Base-by-base conservation (phyloP, 2,888 invertebrate genomes). In the Ditula angustiorana region DNA sequence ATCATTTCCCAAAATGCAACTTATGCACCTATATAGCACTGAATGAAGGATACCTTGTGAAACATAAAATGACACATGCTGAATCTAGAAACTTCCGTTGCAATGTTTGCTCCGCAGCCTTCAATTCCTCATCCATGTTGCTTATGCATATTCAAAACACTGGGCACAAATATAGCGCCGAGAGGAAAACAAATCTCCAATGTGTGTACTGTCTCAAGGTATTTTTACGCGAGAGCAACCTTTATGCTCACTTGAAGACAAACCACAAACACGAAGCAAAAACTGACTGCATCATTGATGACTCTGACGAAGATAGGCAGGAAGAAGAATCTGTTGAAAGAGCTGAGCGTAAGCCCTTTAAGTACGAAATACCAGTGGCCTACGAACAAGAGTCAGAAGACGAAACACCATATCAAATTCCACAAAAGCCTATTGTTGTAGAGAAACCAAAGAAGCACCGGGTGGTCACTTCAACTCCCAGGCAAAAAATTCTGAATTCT, bases 1-100 rank as follows among this genome's bases (percentile, higher is more conserved):
- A 95, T 80, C 92, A 93, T 61, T 97, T 97, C 79, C 97, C 97
- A 0, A 96, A 96, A 81, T 98, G 98, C 82, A 94, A 95, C 65
- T 87, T 94, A 55, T 98, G 98, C 79, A 94, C 94, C 30, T 96
- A 96, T 80, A 93, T 97, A 49, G 97, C 96, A 16, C 82, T 97
- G n/a, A 96, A 95, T 67, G 95, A 96, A 76, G 93, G 93, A 2
- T 90, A 95, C n/a, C 88, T 97, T 44, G 91, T 94, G 0, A 95
- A 95, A 77, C 97, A 98, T 81, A 95, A 95, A 78, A 86, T 94
- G 62, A 94, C 94, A 60, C 96, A 96, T 78, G 79, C 87, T 59
- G 93, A 94, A 46, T 70, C 79, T 11, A 81, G 79, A 69, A 90
- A 87, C 58, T 89, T 92, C 74, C 88, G 92, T 37, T 95, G 95